phyloP scores from a whole-genome alignment of 2,797 vertebrate species.

The Acrossocheilus wenchowensis region DNA sequence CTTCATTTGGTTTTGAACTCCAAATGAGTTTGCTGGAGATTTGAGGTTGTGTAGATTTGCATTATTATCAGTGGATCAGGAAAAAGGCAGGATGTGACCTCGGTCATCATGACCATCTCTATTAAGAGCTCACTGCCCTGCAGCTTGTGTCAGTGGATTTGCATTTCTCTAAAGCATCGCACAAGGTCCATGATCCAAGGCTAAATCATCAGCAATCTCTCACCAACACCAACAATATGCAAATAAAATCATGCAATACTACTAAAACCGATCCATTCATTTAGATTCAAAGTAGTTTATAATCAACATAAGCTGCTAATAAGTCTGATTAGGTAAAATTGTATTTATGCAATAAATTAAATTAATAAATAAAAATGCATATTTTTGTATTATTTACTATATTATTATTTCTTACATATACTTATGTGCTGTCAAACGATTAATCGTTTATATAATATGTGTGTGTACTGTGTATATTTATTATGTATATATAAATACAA shows the following conservation, averaged over 20 bases:
- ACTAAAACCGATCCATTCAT: neutral
- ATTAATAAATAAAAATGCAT: neutral
- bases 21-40: neutral
- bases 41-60: neutral
- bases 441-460: too few species aligned
- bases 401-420: neutral
- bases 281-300: neutral
- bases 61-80: slow-evolving; percentile 1
- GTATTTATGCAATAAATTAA: neutral
- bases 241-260: neutral
- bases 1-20: neutral
- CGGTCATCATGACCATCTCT: slow-evolving; percentile 19
- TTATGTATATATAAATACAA: too few species aligned
- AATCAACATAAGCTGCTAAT: neutral
- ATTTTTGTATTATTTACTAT: neutral
- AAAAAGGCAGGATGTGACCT: neutral
- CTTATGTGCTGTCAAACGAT: too few species aligned
- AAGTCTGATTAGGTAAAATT: too few species aligned
- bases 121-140: neutral
- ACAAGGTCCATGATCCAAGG: neutral
- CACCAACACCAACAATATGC: neutral
- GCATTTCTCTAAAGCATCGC: neutral
- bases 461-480: too few species aligned
- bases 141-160: neutral
- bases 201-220: neutral